These are phyloP conservation scores for Percopsis omiscomaycus DNA, from an alignment of 2,797 vertebrate genomes.

Conservation along the genomic window DNA sequence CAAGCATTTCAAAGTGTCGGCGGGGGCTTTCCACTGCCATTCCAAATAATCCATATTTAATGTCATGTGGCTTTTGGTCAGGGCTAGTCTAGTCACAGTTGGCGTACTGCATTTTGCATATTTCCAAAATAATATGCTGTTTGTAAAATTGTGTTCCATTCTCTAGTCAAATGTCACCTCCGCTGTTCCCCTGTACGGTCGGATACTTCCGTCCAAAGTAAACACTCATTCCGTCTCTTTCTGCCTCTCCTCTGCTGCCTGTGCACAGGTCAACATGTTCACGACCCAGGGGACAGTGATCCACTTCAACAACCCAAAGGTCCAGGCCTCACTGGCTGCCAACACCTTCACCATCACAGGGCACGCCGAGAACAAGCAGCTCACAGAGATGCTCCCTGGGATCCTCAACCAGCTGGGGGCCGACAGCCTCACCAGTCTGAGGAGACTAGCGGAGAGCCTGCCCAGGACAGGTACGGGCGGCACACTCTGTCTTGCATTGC, in stretches of 20 bases:
- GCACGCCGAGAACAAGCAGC: conserved; percentile 96
- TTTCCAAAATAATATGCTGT: too few relatives aligned
- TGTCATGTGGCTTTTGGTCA: too few relatives aligned
- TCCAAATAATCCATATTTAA: too few relatives aligned
- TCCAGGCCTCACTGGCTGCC: conserved; percentile 95
- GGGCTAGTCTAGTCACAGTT: too few relatives aligned
- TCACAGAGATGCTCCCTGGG: conserved; percentile 97
- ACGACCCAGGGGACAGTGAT: conserved; percentile 97
- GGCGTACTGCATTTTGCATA: too few relatives aligned
- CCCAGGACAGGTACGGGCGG: conserved; percentile 85
- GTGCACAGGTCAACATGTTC: conserved; percentile 94
- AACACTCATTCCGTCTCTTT: neutral
- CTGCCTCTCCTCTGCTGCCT: neutral
- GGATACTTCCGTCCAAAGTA: neutral
- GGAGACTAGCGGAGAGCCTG: conserved; percentile 92
- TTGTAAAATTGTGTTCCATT: too few relatives aligned
- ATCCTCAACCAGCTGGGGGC: conserved; percentile 96
- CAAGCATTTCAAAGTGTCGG: too few relatives aligned
- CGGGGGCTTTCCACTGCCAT: too few relatives aligned
- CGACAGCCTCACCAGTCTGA: conserved; percentile 93
- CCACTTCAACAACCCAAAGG: conserved; percentile 98
- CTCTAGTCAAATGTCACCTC: neutral
- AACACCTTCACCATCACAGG: conserved; percentile 98
- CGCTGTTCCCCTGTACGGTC: neutral
- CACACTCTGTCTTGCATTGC: neutral